These are phyloP conservation scores for Podiceps cristatus DNA, from an alignment of 2,113 vertebrate genomes.

Conservation along the genomic window DNA sequence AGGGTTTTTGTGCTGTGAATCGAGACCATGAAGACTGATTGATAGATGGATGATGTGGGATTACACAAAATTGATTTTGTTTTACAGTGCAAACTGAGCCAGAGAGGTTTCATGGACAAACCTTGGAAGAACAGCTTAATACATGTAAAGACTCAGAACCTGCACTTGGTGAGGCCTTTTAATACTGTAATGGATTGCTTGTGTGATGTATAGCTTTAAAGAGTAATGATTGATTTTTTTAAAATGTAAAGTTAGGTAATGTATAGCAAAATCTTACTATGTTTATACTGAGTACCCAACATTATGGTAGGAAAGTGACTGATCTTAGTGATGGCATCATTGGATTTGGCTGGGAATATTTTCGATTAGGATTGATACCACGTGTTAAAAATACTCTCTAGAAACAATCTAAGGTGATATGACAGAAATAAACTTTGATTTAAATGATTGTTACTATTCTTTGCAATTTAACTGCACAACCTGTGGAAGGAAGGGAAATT, in stretches of 20 bases:
- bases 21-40: background rate
- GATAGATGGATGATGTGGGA: background rate
- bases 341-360: background rate
- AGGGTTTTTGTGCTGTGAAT: background rate
- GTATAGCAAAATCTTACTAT: background rate
- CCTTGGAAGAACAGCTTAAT: constrained; percentile 64
- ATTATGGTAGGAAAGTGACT: background rate
- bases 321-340: background rate
- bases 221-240: background rate
- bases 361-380: background rate
- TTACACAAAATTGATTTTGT: background rate
- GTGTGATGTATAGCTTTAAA: background rate
- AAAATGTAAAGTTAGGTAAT: background rate
- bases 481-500: background rate
- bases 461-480: background rate
- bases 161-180: constrained; percentile 52
- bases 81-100: constrained; percentile 14
- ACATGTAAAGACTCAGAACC: constrained; percentile 56
- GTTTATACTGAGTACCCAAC: background rate
- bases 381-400: background rate
- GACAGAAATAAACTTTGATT: background rate
- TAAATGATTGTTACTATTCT: background rate
- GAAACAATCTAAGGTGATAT: background rate
- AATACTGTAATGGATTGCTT: background rate
- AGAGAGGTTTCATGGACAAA: background rate